Percentiles rank a stretch among this genome's conserved stretches.
Evolutionary conservation across 2,113 vertebrate species (phyloP).

Genomic region (Bubo blakistoni): DNA sequence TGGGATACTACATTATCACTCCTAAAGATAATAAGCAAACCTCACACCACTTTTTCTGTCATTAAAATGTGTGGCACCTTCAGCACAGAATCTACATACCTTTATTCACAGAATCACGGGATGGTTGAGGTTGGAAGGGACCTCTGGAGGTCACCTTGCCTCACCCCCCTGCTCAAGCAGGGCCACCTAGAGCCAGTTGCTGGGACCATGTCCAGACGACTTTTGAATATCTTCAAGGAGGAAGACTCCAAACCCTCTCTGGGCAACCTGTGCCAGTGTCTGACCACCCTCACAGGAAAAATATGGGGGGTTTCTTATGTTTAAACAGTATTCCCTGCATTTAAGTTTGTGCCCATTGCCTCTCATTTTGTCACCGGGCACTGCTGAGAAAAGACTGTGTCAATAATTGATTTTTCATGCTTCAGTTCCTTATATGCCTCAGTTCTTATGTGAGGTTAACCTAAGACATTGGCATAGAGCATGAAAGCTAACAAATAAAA

Average conservation of each 20-base stretch:
- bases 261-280: background rate
- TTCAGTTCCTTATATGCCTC: background rate
- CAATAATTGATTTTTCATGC: background rate
- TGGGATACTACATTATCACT: background rate
- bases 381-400: background rate
- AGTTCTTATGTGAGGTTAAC: background rate
- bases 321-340: background rate
- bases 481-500: background rate
- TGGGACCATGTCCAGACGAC: background rate
- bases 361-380: background rate
- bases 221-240: background rate
- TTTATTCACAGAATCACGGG: background rate
- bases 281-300: background rate
- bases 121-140: background rate
- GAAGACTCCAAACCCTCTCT: background rate
- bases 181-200: background rate
- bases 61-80: background rate
- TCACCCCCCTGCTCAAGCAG: background rate
- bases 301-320: fast-evolving
- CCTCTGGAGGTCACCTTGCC: background rate
- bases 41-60: background rate
- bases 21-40: background rate
- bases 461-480: background rate
- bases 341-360: background rate
- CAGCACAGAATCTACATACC: background rate